Conservation (phyloP, 1,140 invertebrate species). For the Diachasmimorpha longicaudata region DNA sequence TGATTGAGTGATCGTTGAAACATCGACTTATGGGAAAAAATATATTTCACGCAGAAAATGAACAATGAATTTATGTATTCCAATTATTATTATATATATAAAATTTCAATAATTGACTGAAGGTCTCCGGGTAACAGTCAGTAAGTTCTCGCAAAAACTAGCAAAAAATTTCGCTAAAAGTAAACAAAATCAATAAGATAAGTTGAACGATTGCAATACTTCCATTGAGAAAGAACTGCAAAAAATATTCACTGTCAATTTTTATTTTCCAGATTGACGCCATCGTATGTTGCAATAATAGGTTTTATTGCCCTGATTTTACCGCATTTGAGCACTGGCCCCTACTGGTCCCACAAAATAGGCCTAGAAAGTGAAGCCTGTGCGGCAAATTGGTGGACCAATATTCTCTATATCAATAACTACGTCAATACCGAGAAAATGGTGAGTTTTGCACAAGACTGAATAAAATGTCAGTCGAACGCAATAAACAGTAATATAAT, state of each 20-base stretch:
- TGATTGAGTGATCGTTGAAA: too few species aligned
- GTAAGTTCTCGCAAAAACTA: too few species aligned
- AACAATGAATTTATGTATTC: too few species aligned
- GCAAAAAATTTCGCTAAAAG: too few species aligned
- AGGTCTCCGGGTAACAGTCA: too few species aligned
- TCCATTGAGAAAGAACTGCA: background rate
- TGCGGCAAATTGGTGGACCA: constrained; percentile 65
- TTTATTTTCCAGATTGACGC: constrained; percentile 49
- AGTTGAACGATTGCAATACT: too few species aligned
- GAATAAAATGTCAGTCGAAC: background rate
- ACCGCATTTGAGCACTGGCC: constrained; percentile 46
- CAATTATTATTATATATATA: too few species aligned
- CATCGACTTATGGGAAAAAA: too few species aligned
- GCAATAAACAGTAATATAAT: background rate
- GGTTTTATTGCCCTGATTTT: constrained; percentile 49
- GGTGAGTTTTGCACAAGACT: constrained; percentile 33
- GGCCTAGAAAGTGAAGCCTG: constrained; percentile 47
- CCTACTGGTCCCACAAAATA: constrained; percentile 44
- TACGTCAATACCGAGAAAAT: constrained; percentile 52
- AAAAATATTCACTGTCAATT: constrained; percentile 5
- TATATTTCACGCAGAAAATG: too few species aligned
- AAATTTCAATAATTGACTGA: too few species aligned
- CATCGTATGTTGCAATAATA: constrained; percentile 50
- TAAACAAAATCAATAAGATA: too few species aligned
- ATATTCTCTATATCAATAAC: constrained; percentile 67